phyloP scores from a whole-genome alignment of 2,888 invertebrate species.

The Pollenia angustigena region DNA sequence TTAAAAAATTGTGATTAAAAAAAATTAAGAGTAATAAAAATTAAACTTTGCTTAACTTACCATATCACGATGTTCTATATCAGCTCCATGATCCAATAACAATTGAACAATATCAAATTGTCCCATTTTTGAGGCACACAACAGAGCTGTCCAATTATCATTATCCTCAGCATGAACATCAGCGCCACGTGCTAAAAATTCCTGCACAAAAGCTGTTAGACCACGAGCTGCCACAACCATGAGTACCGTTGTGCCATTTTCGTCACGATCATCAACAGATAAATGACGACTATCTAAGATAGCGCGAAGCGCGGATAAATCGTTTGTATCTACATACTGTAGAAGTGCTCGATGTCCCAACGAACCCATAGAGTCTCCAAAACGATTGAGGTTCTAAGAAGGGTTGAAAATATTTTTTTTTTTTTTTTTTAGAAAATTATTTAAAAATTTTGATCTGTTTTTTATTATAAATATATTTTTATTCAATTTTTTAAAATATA shows the following conservation, averaged over 20 bases:
- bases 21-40: slow-evolving; percentile 1
- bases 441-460: neutral
- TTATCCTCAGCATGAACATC: slow-evolving; percentile 96
- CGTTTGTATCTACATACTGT: slow-evolving; percentile 92
- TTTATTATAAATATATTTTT: neutral
- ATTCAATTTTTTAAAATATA: neutral
- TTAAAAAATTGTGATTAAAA: neutral
- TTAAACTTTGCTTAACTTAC: slow-evolving; percentile 85
- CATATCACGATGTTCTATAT: slow-evolving; percentile 94
- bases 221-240: slow-evolving; percentile 96
- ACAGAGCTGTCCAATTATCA: slow-evolving; percentile 96
- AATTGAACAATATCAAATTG: slow-evolving; percentile 92
- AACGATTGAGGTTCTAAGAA: slow-evolving; percentile 91
- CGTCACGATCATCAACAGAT: slow-evolving; percentile 94
- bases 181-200: slow-evolving; percentile 94
- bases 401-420: slow-evolving; percentile 17
- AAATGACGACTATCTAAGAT: slow-evolving; percentile 93
- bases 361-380: slow-evolving; percentile 95
- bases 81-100: slow-evolving; percentile 93
- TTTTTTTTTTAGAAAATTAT: neutral
- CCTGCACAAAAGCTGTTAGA: slow-evolving; percentile 91
- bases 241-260: slow-evolving; percentile 97
- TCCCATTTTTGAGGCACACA: slow-evolving; percentile 96
- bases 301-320: slow-evolving; percentile 90
- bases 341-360: slow-evolving; percentile 93